These are phyloP conservation scores for Jaculus jaculus DNA, from an alignment of 2,113 vertebrate genomes.

Conservation along the genomic window DNA sequence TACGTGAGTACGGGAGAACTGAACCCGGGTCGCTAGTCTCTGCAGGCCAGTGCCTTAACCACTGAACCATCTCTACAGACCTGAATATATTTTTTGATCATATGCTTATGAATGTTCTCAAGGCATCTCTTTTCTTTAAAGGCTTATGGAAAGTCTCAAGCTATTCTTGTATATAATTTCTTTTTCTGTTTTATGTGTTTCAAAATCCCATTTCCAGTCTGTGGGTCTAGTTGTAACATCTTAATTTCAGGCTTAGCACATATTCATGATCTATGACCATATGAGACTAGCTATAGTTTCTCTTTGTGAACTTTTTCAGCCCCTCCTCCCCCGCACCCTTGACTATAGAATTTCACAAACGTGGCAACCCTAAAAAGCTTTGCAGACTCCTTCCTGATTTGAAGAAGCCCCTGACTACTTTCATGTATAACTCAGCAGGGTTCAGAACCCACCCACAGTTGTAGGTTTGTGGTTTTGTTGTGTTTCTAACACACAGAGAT, in stretches of 20 bases:
- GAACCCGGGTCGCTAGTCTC: too few relatives aligned
- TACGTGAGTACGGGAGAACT: too few relatives aligned
- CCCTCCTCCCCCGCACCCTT: background rate
- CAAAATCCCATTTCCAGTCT: background rate
- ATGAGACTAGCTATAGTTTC: background rate
- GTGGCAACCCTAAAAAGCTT: background rate
- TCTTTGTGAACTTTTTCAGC: background rate
- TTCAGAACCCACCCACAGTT: background rate
- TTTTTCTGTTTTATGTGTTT: background rate
- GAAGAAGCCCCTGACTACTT: background rate
- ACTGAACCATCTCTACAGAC: too few relatives aligned
- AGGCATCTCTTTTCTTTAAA: background rate
- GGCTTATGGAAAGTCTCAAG: background rate
- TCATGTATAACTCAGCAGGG: background rate
- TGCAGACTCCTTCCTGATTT: background rate
- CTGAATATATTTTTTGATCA: too few relatives aligned
- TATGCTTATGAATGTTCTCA: background rate
- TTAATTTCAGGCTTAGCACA: too few relatives aligned
- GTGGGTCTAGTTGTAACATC: background rate
- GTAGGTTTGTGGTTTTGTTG: background rate
- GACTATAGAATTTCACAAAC: background rate
- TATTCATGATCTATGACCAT: background rate
- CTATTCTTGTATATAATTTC: background rate
- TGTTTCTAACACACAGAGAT: background rate
- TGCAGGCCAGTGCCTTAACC: too few relatives aligned